A percentile compares a stretch with the other conserved stretches of the same genome.
Evolutionary conservation across 2,888 invertebrate genomes (phyloP).

Genomic region (Scrobipalpa costella): DNA sequence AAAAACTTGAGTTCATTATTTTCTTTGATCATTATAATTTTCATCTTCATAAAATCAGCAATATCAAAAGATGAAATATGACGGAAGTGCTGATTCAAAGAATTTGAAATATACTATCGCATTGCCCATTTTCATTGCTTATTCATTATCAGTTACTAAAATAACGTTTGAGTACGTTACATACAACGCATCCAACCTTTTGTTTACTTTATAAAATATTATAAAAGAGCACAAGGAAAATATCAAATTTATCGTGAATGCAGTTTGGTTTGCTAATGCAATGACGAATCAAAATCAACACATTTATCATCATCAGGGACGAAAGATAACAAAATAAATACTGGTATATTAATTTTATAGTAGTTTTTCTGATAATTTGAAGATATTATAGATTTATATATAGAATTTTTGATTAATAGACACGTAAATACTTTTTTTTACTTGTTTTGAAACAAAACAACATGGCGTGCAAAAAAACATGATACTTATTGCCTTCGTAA

Average conservation of each 20-base stretch:
- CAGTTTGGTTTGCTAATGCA: constrained; percentile 18
- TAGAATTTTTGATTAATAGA: too few species aligned
- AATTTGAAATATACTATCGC: neutral
- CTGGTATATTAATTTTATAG: too few species aligned
- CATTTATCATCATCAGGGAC: neutral
- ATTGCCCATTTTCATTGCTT: neutral
- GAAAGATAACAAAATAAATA: too few species aligned
- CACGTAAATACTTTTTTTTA: too few species aligned
- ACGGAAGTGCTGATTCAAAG: neutral
- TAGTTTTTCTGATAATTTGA: too few species aligned
- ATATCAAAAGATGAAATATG: neutral
- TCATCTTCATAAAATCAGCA: neutral
- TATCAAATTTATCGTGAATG: constrained; percentile 11
- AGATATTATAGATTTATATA: too few species aligned
- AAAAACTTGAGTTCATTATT: neutral
- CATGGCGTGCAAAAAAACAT: too few species aligned
- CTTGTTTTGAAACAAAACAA: too few species aligned
- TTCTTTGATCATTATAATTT: neutral
- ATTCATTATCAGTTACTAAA: neutral
- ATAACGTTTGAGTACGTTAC: neutral
- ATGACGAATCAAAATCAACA: constrained; percentile 7
- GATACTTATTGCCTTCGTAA: neutral
- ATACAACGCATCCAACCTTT: constrained; percentile 24
- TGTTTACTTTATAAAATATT: constrained; percentile 18
- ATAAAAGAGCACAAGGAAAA: constrained; percentile 1